Conservation (phyloP, 1,140 invertebrate species). For the Drosophila littoralis region DNA sequence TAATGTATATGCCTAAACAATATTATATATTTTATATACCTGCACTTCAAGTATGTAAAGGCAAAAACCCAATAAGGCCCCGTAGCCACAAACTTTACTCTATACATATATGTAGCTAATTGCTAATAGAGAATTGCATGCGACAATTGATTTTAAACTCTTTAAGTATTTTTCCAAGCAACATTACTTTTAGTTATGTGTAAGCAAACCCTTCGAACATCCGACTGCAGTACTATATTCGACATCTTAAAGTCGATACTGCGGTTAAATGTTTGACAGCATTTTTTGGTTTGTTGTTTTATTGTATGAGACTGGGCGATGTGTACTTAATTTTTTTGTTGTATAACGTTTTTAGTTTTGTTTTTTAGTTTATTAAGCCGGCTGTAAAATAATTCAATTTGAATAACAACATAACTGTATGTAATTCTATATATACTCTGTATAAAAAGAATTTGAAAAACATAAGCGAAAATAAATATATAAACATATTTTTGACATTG, state of each 20-base stretch:
- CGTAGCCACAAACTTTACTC: conserved; percentile 16
- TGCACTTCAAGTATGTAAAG: conserved; percentile 51
- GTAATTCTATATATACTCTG: conserved; percentile 47
- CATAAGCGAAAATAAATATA: conserved; percentile 12
- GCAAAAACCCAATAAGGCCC: conserved; percentile 13
- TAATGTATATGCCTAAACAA: conserved; percentile 35
- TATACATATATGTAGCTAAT: conserved; percentile 20
- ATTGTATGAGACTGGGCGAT: conserved; percentile 38
- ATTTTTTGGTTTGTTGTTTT: conserved; percentile 28
- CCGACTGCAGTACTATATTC: conserved; percentile 1
- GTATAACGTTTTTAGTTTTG: conserved; percentile 8
- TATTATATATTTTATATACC: conserved; percentile 73
- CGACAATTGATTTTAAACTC: conserved; percentile 58
- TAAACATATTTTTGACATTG: background rate
- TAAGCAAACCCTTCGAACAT: conserved; percentile 8
- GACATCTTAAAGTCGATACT: background rate
- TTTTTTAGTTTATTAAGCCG: conserved; percentile 39
- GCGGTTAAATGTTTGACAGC: conserved; percentile 4
- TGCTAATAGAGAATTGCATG: conserved; percentile 48
- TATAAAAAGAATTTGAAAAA: conserved; percentile 43
- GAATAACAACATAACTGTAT: conserved; percentile 26
- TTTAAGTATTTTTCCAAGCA: conserved; percentile 43
- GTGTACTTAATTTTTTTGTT: conserved; percentile 46
- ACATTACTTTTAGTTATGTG: conserved; percentile 7
- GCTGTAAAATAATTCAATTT: conserved; percentile 32